phyloP scores from a whole-genome alignment of 2,888 invertebrate genomes.

The Dascillus cervinus region DNA sequence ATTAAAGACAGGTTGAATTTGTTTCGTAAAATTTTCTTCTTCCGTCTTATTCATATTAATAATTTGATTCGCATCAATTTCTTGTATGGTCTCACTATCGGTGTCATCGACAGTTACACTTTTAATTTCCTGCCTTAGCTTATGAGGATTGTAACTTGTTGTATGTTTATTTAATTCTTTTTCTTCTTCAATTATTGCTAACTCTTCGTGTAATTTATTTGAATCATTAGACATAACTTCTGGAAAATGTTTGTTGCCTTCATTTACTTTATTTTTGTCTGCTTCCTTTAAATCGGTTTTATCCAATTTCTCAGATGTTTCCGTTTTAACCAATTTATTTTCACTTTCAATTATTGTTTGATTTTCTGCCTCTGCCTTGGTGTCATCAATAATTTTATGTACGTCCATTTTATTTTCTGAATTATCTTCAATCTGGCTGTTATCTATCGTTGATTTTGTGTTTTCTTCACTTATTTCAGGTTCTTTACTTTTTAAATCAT shows the following conservation, averaged over 20 bases:
- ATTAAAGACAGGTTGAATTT: not conserved
- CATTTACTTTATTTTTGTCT: not conserved
- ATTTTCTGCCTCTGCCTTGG: too few species aligned
- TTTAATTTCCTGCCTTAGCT: slow-evolving; percentile 21
- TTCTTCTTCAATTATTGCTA: slow-evolving; percentile 4
- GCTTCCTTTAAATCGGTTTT: not conserved
- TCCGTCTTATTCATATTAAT: not conserved
- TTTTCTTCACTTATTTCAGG: too few species aligned
- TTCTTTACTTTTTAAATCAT: too few species aligned
- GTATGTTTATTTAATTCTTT: slow-evolving; percentile 6
- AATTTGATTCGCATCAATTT: slow-evolving; percentile 4
- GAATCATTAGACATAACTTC: too few species aligned
- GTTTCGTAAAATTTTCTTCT: slow-evolving; percentile 1
- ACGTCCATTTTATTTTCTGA: too few species aligned
- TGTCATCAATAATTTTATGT: too few species aligned
- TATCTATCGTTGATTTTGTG: too few species aligned
- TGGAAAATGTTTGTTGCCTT: not conserved
- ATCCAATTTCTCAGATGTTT: too few species aligned
- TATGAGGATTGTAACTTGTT: slow-evolving; percentile 17
- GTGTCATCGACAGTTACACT: slow-evolving; percentile 4
- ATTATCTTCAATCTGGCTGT: too few species aligned
- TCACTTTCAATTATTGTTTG: too few species aligned
- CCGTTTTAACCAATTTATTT: too few species aligned
- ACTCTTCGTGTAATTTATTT: too few species aligned
- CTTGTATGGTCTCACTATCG: not conserved